Percentiles rank a stretch among this genome's conserved stretches.
phyloP scores from a whole-genome alignment of 1,140 invertebrate genomes.

The Papilio xuthus region DNA sequence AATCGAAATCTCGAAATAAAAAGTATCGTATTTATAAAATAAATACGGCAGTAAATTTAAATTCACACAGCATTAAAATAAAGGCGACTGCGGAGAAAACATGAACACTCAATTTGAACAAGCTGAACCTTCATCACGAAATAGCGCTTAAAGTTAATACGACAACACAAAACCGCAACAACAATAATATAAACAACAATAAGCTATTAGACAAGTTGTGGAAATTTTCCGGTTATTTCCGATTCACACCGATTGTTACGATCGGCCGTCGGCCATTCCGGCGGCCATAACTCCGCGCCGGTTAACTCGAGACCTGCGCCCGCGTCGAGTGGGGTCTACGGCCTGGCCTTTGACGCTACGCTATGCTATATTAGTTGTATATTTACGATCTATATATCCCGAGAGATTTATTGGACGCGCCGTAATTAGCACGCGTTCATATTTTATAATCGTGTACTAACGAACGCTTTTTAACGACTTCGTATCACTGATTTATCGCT shows the following conservation, averaged over 20 bases:
- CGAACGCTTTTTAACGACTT: constrained; percentile 48
- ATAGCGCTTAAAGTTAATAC: constrained; percentile 62
- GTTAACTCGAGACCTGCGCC: constrained; percentile 57
- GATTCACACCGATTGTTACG: constrained; percentile 77
- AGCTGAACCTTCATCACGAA: constrained; percentile 49
- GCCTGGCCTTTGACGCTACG: constrained; percentile 70
- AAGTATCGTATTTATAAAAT: neutral
- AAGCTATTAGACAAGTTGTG: constrained; percentile 77
- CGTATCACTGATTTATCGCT: constrained; percentile 55
- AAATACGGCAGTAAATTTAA: neutral
- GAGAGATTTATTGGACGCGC: constrained; percentile 67
- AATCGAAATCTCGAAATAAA: neutral
- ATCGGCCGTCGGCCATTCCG: constrained; percentile 57
- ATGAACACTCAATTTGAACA: constrained; percentile 45
- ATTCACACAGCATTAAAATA: neutral
- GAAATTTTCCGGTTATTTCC: constrained; percentile 79
- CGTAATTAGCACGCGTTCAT: constrained; percentile 68
- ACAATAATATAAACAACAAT: constrained; percentile 77
- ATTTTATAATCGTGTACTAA: constrained; percentile 57
- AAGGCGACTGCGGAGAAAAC: neutral
- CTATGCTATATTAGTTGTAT: constrained; percentile 63
- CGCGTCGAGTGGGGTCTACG: constrained; percentile 75
- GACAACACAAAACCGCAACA: constrained; percentile 61
- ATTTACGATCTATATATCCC: constrained; percentile 69
- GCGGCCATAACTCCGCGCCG: constrained; percentile 72